Percentiles rank a stretch among this genome's conserved stretches.
Conservation (phyloP, 2,888 invertebrate species). For the Poecilobothrus nobilitatus region DNA sequence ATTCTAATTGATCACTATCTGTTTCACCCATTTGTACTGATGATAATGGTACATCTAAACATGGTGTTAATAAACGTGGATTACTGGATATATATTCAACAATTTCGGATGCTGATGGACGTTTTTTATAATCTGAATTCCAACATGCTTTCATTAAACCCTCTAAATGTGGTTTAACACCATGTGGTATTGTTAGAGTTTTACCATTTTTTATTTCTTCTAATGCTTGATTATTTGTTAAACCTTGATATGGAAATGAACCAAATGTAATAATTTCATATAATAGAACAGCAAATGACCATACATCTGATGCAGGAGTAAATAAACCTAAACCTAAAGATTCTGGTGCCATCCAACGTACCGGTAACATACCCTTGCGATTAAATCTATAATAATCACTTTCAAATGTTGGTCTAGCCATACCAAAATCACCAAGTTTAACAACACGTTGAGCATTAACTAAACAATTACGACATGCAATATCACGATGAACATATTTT, state of each 20-base stretch:
- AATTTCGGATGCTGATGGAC: slow-evolving; percentile 70
- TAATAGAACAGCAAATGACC: slow-evolving; percentile 81
- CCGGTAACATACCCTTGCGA: slow-evolving; percentile 78
- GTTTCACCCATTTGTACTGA: slow-evolving; percentile 65
- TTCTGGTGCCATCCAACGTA: slow-evolving; percentile 92
- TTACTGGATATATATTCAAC: slow-evolving; percentile 72
- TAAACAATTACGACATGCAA: slow-evolving; percentile 71
- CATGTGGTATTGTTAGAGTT: slow-evolving; percentile 64
- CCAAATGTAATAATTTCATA: slow-evolving; percentile 88
- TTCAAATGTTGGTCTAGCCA: slow-evolving; percentile 81
- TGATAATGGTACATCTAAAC: slow-evolving; percentile 65
- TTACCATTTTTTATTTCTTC: slow-evolving; percentile 70
- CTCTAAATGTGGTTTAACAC: slow-evolving; percentile 71
- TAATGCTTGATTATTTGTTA: slow-evolving; percentile 76
- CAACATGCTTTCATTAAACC: slow-evolving; percentile 75
- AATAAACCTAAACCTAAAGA: slow-evolving; percentile 73
- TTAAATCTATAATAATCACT: slow-evolving; percentile 85
- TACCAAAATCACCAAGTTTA: slow-evolving; percentile 80
- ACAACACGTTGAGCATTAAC: slow-evolving; percentile 64
- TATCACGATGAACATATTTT: slow-evolving; percentile 84
- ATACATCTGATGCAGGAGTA: slow-evolving; percentile 79
- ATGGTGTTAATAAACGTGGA: slow-evolving; percentile 67
- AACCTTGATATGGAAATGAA: slow-evolving; percentile 80
- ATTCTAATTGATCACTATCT: slow-evolving; percentile 34
- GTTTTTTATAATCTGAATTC: slow-evolving; percentile 57